A percentile compares a stretch with the other conserved stretches of the same genome.
Conservation (phyloP, 2,797 vertebrate species). For the Hipposideros larvatus region DNA sequence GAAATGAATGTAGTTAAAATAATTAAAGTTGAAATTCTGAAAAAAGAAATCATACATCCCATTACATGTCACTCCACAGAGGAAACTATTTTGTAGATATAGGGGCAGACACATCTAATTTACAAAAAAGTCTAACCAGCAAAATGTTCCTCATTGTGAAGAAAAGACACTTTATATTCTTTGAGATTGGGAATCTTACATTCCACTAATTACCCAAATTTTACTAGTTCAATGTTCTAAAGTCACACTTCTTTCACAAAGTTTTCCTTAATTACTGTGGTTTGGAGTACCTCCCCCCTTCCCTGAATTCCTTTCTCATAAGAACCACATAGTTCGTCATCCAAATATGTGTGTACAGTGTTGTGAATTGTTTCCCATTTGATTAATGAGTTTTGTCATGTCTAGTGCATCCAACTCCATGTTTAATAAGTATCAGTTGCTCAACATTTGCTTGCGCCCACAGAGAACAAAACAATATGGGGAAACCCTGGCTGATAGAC, state of each 20-base stretch:
- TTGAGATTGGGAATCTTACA: background rate
- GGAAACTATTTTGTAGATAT: background rate
- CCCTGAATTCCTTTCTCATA: background rate
- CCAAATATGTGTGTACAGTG: background rate
- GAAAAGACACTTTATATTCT: background rate
- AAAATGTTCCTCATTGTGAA: background rate
- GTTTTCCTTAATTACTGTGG: background rate
- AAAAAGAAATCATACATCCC: background rate
- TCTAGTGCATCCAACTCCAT: background rate
- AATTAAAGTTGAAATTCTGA: background rate
- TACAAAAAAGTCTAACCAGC: background rate
- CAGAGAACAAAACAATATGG: background rate
- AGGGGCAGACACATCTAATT: background rate
- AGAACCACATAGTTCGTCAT: conserved; percentile 11
- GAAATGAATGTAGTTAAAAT: background rate
- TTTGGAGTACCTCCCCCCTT: background rate
- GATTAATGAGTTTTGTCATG: background rate
- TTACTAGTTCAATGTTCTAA: background rate
- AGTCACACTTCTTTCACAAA: conserved; percentile 2
- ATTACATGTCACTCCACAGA: background rate
- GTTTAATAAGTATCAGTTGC: background rate
- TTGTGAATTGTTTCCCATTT: conserved; percentile 36
- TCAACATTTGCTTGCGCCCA: background rate
- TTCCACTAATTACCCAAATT: background rate
- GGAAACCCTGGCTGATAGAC: background rate